Base-by-base conservation (phyloP, 2,888 invertebrate genomes). In the Xestobium rufovillosum region DNA sequence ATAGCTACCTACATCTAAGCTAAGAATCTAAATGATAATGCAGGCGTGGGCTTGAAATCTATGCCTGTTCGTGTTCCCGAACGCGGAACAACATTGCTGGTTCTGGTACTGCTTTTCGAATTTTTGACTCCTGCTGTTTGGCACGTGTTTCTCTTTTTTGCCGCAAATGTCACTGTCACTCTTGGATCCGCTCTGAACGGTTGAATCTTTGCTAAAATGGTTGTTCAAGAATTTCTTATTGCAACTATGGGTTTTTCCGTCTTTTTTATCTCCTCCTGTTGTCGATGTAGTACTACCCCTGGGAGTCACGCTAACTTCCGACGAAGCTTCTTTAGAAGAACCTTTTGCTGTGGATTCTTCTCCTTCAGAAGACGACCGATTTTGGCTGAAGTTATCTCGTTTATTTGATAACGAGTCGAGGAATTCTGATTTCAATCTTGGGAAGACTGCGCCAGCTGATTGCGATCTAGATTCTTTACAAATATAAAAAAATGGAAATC, bases 391-490 rank as follows among this genome's bases (percentile, higher is more conserved):
- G 38, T 16, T 38, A 30, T 2, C 29, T 34, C 2, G 23, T 23
- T 23, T 6, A 6, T 23, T 6, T 23, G 6, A 8, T n/a, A 23
- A 23, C n/a, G n/a, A n/a, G n/a, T n/a, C n/a, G n/a, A n/a, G n/a
- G n/a, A n/a, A n/a, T n/a, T n/a, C n/a, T n/a, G n/a, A n/a, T n/a
- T n/a, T n/a, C n/a, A n/a, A n/a, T n/a, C n/a, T n/a, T 59, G 67
- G 62, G 32, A 66, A 67, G 15, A 72, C 70, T 17, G 75, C 72
- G 1, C 75, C 64, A 51, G 79, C 75, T 1, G 84, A 83, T 56
- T 83, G 83, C 2, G 83, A 83, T 47, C 83, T 71, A 0, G 76
- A 72, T 50, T 78, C 83, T 72, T 67, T 43, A 49, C 60, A 31
- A 31, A 31, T 11, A 27, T 12, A 32, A 4, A 13, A 11, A 32